Evolutionary conservation across 2,113 vertebrate genomes (phyloP).

Genomic region (Boulengerochromis microlepis): DNA sequence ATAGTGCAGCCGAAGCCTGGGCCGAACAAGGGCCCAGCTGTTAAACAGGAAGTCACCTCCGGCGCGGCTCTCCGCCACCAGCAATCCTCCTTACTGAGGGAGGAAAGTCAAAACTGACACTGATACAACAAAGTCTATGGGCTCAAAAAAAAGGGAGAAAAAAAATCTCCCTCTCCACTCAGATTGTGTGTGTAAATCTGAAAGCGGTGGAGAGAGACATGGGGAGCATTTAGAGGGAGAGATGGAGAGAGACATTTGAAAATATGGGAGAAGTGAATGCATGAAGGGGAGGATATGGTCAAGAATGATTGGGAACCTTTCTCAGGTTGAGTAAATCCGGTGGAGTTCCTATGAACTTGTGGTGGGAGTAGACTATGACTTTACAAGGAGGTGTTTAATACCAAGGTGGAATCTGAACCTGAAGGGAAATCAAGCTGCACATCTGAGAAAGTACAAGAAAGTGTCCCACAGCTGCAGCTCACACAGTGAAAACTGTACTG

Average conservation of each 20-base stretch:
- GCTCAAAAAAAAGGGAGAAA: constrained; percentile 28
- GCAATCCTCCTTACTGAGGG: constrained; percentile 34
- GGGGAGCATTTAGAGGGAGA: not conserved
- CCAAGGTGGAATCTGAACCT: constrained; percentile 5
- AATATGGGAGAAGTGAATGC: not conserved
- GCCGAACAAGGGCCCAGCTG: constrained; percentile 62
- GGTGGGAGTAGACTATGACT: not conserved
- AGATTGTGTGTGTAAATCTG: constrained; percentile 7
- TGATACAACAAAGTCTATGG: constrained; percentile 48
- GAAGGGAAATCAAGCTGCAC: not conserved
- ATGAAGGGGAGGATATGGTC: constrained; percentile 7
- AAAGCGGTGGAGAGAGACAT: not conserved
- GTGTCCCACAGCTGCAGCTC: not conserved
- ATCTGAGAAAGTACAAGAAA: not conserved
- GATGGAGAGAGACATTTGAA: not conserved
- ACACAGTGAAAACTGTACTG: not conserved
- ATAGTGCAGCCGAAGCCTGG: constrained; percentile 29
- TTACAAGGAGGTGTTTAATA: constrained; percentile 27
- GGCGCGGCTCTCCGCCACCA: constrained; percentile 45
- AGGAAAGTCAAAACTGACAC: constrained; percentile 51
- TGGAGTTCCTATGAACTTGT: constrained; percentile 7
- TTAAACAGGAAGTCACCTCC: constrained; percentile 72
- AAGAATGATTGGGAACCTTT: constrained; percentile 9
- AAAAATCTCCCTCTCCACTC: constrained; percentile 60
- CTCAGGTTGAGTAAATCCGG: constrained; percentile 24